Percentiles rank a stretch among this genome's conserved stretches.
Evolutionary conservation across 2,113 vertebrate species (phyloP).

Genomic region (Chlamydotis undulata): DNA sequence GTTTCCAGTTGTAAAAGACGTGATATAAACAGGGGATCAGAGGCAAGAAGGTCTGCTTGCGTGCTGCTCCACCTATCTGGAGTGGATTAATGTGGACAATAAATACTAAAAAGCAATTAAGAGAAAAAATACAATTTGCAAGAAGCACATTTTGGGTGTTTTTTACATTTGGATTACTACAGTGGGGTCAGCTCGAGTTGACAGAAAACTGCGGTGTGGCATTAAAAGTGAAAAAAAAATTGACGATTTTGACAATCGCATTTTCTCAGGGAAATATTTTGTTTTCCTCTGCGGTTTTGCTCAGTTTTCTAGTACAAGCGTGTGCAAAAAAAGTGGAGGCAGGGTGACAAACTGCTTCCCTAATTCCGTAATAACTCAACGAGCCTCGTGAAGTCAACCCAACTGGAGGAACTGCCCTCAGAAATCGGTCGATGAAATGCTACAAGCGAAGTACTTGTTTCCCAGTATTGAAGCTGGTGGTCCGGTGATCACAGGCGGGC

Average conservation of each 20-base stretch:
- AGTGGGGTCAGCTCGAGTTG: not conserved
- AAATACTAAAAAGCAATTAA: not conserved
- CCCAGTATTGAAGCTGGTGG: slow-evolving; percentile 64
- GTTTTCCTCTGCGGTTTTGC: not conserved
- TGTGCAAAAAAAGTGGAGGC: not conserved
- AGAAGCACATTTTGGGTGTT: not conserved
- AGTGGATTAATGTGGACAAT: not conserved
- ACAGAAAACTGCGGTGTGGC: not conserved
- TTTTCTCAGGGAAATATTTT: not conserved
- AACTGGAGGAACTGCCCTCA: not conserved
- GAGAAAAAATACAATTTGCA: not conserved
- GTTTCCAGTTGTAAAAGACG: not conserved
- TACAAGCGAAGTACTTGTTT: slow-evolving; percentile 25
- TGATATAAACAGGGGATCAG: not conserved
- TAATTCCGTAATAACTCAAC: not conserved
- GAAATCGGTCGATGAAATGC: slow-evolving; percentile 56
- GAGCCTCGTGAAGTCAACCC: not conserved
- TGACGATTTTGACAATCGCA: not conserved
- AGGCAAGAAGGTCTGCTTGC: not conserved
- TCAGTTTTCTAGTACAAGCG: not conserved
- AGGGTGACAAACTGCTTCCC: not conserved
- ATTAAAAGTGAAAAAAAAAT: not conserved
- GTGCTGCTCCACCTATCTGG: not conserved
- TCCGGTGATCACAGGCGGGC: slow-evolving; percentile 80
- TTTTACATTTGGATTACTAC: not conserved